These are phyloP conservation scores for Ptychoptera albimana DNA, from an alignment of 2,888 invertebrate species.

Conservation along the genomic window DNA sequence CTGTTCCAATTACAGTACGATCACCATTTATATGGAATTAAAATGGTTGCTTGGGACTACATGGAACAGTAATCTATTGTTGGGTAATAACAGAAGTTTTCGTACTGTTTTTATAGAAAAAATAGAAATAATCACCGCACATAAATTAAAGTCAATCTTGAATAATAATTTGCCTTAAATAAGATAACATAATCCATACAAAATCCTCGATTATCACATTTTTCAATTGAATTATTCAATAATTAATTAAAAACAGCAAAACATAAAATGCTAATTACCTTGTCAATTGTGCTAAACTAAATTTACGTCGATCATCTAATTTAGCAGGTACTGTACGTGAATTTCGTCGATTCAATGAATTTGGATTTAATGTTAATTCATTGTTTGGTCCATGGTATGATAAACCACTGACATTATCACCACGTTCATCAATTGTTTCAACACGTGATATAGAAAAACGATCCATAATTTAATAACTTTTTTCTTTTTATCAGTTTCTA, in stretches of 20 bases:
- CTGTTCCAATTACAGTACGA: no score
- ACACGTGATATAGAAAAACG: slow-evolving; percentile 10
- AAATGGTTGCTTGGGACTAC: no score
- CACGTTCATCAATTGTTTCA: not conserved
- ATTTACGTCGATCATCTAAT: slow-evolving; percentile 18
- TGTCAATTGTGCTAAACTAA: slow-evolving; percentile 27
- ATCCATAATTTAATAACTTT: slow-evolving; percentile 6
- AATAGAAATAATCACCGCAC: no score
- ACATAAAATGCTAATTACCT: slow-evolving; percentile 19
- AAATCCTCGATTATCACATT: no score
- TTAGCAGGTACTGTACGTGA: slow-evolving; percentile 12
- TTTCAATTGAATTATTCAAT: not conserved
- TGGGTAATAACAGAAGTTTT: no score
- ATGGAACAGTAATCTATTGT: no score
- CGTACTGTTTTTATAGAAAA: no score
- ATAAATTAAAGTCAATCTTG: no score
- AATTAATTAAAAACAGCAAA: not conserved
- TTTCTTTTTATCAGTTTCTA: no score
- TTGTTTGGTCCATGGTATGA: not conserved
- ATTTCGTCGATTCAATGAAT: not conserved
- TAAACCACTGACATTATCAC: not conserved
- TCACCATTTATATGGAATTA: no score
- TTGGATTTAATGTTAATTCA: not conserved
- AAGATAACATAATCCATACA: no score
- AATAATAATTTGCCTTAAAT: no score